A percentile compares a stretch with the other conserved stretches of the same genome.
Conservation (phyloP, 1,140 invertebrate species). For the Portunus trituberculatus region DNA sequence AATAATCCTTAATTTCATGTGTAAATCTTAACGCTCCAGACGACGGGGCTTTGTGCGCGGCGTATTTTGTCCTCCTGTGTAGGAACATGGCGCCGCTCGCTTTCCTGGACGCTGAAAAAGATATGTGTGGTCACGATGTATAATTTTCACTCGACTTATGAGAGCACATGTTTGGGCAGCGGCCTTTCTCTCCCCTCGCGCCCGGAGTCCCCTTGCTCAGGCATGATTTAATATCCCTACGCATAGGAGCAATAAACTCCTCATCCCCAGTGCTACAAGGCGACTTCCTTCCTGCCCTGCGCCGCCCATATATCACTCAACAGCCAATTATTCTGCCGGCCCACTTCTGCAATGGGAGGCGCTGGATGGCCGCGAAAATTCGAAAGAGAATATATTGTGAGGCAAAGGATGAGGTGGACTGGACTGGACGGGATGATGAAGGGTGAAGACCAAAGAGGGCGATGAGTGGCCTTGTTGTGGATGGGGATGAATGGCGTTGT, state of each 20-base stretch:
- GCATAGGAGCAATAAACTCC: background rate
- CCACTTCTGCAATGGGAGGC: too few species aligned
- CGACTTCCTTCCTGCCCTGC: background rate
- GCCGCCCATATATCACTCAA: background rate
- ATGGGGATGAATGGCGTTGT: too few species aligned
- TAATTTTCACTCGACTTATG: background rate
- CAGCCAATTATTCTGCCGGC: background rate
- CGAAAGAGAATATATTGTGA: too few species aligned
- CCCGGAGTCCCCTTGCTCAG: background rate
- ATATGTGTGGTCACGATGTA: background rate
- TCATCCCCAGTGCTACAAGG: background rate
- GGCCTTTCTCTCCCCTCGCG: background rate
- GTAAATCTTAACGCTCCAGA: background rate
- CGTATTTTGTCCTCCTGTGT: background rate
- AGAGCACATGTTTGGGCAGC: background rate
- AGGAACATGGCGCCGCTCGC: background rate
- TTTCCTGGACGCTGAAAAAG: background rate
- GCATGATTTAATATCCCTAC: background rate
- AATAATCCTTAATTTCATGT: slow-evolving; percentile 24
- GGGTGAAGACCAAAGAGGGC: too few species aligned
- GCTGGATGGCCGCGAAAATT: too few species aligned
- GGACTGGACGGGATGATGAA: too few species aligned
- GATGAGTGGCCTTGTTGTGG: too few species aligned
- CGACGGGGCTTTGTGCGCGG: background rate
- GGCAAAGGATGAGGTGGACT: too few species aligned